Evolutionary conservation across 1,140 invertebrate genomes (phyloP).

Genomic region (Wiebesia pumilae): DNA sequence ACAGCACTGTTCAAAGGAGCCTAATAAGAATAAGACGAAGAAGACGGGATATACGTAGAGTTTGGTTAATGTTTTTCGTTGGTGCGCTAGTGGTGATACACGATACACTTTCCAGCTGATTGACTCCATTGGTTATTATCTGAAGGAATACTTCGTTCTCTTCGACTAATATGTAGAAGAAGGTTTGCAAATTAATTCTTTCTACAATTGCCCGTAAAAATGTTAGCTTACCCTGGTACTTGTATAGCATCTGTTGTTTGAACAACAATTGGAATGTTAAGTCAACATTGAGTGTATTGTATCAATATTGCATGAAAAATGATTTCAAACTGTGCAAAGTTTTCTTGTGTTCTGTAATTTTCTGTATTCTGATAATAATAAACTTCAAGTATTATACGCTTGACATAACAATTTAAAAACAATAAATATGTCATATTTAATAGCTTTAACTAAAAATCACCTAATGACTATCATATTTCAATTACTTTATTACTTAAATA

Average conservation of each 20-base stretch:
- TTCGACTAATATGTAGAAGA: background rate
- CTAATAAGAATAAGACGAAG: background rate
- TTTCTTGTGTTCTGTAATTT: too few relatives aligned
- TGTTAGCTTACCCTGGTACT: too few relatives aligned
- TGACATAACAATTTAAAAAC: too few relatives aligned
- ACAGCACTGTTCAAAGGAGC: background rate
- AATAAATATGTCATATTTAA: too few relatives aligned
- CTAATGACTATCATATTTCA: too few relatives aligned
- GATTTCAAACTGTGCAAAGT: too few relatives aligned
- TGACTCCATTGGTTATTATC: background rate
- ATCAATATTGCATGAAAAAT: constrained; percentile 9
- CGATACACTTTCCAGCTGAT: constrained; percentile 45
- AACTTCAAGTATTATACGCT: too few relatives aligned
- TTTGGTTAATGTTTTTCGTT: background rate
- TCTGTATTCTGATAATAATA: too few relatives aligned
- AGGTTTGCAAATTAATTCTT: background rate
- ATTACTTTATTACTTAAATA: too few relatives aligned
- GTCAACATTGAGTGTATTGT: constrained; percentile 38
- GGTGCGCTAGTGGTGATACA: background rate
- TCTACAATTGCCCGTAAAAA: background rate
- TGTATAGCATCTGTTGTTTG: constrained; percentile 20
- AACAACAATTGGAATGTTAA: constrained; percentile 3
- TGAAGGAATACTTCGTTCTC: too few relatives aligned
- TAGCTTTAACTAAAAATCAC: too few relatives aligned
- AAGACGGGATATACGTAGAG: background rate